phyloP scores from a whole-genome alignment of 35 echinoderm and acorn worm species.

The Strongylocentrotus purpuratus region DNA sequence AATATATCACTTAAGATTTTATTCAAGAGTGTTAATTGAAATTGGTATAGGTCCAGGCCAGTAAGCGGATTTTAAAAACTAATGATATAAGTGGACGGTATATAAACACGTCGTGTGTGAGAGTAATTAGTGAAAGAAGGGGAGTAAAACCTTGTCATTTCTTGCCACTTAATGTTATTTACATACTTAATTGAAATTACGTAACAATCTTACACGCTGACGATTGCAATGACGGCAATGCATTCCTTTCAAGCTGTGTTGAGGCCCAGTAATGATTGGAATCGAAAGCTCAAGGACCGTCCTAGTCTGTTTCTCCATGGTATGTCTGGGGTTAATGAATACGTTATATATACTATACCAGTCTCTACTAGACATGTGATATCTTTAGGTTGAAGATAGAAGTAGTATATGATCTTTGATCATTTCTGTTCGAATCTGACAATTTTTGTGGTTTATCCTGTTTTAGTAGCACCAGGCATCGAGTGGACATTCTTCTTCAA shows the following conservation, averaged over 20 bases:
- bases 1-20: not conserved
- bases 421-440: not conserved
- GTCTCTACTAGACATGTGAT: not conserved
- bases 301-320: not conserved
- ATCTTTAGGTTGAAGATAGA: not conserved
- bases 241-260: not conserved
- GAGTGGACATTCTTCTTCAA: not conserved
- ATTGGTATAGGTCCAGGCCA: not conserved
- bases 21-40: not conserved
- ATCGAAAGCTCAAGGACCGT: not conserved
- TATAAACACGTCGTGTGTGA: not conserved
- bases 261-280: not conserved
- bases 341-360: not conserved
- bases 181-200: not conserved
- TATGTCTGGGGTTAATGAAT: not conserved
- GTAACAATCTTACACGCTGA: not conserved
- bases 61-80: not conserved
- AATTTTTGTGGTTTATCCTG: not conserved
- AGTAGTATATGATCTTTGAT: not conserved
- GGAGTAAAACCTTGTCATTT: not conserved
- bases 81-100: not conserved
- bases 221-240: not conserved
- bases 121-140: not conserved
- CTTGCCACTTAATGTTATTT: not conserved
- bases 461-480: not conserved